phyloP scores from a whole-genome alignment of 2,113 vertebrate genomes.

The Myotis brandtii region DNA sequence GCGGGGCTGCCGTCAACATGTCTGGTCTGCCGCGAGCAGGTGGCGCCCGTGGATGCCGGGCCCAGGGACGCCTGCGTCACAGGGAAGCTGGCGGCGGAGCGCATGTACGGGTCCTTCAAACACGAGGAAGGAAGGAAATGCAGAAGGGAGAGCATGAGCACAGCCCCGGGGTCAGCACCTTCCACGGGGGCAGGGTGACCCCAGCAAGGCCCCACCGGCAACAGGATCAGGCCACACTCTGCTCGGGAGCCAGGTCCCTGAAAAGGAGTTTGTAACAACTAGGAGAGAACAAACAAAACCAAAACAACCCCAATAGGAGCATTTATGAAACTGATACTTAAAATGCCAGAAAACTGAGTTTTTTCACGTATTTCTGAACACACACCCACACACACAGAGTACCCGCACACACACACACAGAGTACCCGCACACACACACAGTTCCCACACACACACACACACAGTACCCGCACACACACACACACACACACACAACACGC shows the following conservation, averaged over 20 bases:
- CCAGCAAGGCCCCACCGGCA: background rate
- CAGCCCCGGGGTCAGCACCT: background rate
- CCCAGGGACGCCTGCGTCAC: too few species aligned
- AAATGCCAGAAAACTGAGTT: background rate
- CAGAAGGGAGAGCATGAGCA: background rate
- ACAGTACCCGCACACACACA: too few species aligned
- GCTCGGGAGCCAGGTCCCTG: background rate
- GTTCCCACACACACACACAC: too few species aligned
- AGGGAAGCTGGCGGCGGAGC: background rate
- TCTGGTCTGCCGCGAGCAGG: too few species aligned
- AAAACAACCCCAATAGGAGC: background rate
- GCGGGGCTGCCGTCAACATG: too few species aligned
- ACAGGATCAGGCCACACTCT: background rate
- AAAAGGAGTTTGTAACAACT: background rate
- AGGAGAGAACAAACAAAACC: background rate
- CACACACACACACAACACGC: too few species aligned
- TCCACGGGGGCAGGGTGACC: too few species aligned
- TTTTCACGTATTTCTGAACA: background rate
- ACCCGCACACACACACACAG: too few species aligned
- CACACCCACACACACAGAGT: too few species aligned
- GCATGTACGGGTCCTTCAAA: background rate
- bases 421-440: fast-evolving
- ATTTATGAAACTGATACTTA: fast-evolving
- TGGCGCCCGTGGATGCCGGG: background rate
- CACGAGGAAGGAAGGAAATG: too few species aligned